A percentile compares a stretch with the other conserved stretches of the same genome.
Evolutionary conservation across 2,888 invertebrate genomes (phyloP).

Genomic region (Eupelmus urozonus): DNA sequence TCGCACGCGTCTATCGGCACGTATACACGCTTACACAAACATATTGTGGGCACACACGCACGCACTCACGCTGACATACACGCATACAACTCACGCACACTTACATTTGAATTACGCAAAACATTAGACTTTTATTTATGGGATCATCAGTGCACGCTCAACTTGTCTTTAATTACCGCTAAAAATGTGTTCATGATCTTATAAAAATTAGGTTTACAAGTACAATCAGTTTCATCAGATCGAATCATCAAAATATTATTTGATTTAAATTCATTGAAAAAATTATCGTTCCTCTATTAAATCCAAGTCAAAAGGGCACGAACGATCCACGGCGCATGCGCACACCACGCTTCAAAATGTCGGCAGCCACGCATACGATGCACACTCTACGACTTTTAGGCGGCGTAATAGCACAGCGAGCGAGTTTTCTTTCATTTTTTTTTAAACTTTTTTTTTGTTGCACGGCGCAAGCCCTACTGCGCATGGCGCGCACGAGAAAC

Average conservation of each 20-base stretch:
- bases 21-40: constrained; percentile 60
- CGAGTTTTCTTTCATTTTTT: constrained; percentile 60
- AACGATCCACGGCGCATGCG: constrained; percentile 26
- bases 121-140: constrained; percentile 25
- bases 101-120: neutral
- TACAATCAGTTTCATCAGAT: too few relatives aligned
- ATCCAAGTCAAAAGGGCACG: constrained; percentile 42
- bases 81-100: too few relatives aligned
- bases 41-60: constrained; percentile 54
- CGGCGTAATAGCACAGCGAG: constrained; percentile 71
- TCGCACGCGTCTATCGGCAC: constrained; percentile 69
- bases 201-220: too few relatives aligned
- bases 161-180: constrained; percentile 10
- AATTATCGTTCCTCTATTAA: neutral
- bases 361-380: constrained; percentile 62
- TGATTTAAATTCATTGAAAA: neutral
- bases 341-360: constrained; percentile 47
- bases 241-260: too few relatives aligned
- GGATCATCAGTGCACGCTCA: constrained; percentile 30
- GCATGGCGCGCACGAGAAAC: constrained; percentile 45
- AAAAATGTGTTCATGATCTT: neutral
- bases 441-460: constrained; percentile 53
- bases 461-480: constrained; percentile 66
- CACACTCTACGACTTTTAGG: constrained; percentile 69
- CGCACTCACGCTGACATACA: neutral